A percentile compares a stretch with the other conserved stretches of the same genome.
Evolutionary conservation across 1,140 invertebrate species (phyloP).

Genomic region (Bombus picipes): DNA sequence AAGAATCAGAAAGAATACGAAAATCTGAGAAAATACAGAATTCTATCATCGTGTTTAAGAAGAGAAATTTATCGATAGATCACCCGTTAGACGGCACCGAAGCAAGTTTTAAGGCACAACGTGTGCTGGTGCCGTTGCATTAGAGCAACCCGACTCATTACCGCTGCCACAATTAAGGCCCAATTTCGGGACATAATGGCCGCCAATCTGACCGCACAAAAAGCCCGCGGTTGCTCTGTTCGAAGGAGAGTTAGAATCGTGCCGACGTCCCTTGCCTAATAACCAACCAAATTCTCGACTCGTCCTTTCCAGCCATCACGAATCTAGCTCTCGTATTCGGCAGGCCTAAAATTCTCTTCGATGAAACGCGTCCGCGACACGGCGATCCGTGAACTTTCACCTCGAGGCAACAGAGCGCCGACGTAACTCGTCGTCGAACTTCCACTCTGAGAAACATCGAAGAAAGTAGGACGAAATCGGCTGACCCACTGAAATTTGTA

Average conservation of each 20-base stretch:
- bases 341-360: background rate
- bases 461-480: background rate
- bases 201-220: conserved; percentile 78
- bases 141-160: conserved; percentile 80
- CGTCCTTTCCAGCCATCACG: conserved; percentile 55
- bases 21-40: background rate
- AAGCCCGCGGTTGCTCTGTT: conserved; percentile 66
- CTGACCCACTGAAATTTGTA: too few species aligned
- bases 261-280: conserved; percentile 75
- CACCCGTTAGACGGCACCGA: conserved; percentile 71
- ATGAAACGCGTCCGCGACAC: background rate
- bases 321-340: conserved; percentile 66
- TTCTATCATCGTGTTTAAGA: background rate
- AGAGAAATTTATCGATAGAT: background rate
- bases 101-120: conserved; percentile 55
- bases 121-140: conserved; percentile 74
- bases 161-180: conserved; percentile 80
- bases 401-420: background rate
- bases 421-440: background rate
- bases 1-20: background rate
- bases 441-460: background rate
- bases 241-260: conserved; percentile 71
- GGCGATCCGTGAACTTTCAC: conserved; percentile 27
- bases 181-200: conserved; percentile 80
- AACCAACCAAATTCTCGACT: conserved; percentile 76